Conservation (phyloP, 2,113 vertebrate genomes). For the Garra rufa region DNA sequence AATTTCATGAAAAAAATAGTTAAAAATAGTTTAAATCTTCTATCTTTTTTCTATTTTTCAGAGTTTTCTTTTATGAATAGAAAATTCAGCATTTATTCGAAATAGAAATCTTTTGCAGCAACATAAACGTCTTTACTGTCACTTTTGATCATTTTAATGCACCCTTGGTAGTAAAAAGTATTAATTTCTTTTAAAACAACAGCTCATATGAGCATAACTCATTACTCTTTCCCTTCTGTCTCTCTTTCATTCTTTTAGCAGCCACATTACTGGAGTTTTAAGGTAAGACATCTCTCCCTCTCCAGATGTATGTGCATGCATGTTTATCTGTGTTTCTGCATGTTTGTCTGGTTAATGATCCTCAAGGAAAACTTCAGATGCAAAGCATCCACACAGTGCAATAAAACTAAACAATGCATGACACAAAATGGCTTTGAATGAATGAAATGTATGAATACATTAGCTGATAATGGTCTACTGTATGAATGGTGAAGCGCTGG, state of each 20-base stretch:
- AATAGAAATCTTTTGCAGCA: no score
- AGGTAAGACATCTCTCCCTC: slow-evolving; percentile 76
- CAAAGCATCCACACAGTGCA: neutral
- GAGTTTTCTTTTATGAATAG: no score
- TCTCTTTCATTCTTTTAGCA: slow-evolving; percentile 60
- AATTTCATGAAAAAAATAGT: no score
- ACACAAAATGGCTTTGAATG: neutral
- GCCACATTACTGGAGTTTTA: slow-evolving; percentile 95
- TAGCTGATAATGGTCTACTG: neutral
- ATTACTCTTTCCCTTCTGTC: slow-evolving; percentile 25
- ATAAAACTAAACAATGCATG: neutral
- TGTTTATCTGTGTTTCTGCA: slow-evolving; percentile 14
- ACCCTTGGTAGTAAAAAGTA: neutral
- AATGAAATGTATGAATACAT: neutral
- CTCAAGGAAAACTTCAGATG: neutral
- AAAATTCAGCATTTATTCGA: no score
- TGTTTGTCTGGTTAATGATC: slow-evolving; percentile 2
- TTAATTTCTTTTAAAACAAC: no score
- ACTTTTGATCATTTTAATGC: no score
- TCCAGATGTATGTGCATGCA: neutral
- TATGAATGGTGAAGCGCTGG: neutral
- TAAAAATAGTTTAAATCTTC: no score
- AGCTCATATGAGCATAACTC: slow-evolving; percentile 35
- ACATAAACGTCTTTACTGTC: no score
- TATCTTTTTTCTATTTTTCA: no score